Percentiles rank a stretch among this genome's conserved stretches.
Conservation (phyloP, 1,140 invertebrate genomes). For the Thrips palmi region DNA sequence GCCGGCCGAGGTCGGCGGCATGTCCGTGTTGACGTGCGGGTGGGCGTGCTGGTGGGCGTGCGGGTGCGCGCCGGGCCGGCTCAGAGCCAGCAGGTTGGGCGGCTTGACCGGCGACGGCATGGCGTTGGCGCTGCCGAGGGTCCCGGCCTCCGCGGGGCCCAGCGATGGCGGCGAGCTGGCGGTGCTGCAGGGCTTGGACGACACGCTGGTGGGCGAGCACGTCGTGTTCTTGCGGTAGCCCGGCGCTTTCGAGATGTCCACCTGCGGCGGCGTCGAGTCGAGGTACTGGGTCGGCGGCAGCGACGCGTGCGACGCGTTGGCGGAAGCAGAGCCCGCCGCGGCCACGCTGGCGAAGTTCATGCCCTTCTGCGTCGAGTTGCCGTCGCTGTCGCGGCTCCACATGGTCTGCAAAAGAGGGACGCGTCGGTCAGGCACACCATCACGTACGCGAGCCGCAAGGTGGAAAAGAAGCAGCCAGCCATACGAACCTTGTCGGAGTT, state of each 20-base stretch:
- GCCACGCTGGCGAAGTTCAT: conserved; percentile 58
- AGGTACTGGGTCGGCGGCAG: conserved; percentile 28
- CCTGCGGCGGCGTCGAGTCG: conserved; percentile 34
- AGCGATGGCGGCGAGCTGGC: too few species aligned
- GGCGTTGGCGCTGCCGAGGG: too few species aligned
- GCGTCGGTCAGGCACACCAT: background rate
- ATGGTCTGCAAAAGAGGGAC: conserved; percentile 27
- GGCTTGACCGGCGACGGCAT: too few species aligned
- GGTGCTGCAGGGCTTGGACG: conserved; percentile 28
- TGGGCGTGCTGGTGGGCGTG: too few species aligned
- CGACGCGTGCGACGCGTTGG: conserved; percentile 19
- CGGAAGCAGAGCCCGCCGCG: conserved; percentile 33
- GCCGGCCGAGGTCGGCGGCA: too few species aligned
- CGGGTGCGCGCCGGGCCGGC: too few species aligned
- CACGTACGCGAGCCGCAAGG: conserved; percentile 6
- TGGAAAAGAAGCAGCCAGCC: conserved; percentile 1
- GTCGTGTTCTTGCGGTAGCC: conserved; percentile 48
- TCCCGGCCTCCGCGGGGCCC: too few species aligned
- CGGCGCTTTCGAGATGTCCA: conserved; percentile 57
- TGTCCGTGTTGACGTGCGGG: too few species aligned
- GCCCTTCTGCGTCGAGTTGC: conserved; percentile 29
- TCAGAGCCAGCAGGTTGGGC: too few species aligned
- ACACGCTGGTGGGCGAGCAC: conserved; percentile 50
- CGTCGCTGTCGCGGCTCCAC: conserved; percentile 44
- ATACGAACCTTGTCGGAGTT: conserved; percentile 38